Conservation (phyloP, 2,113 vertebrate genomes). For the Leptosomus discolor region DNA sequence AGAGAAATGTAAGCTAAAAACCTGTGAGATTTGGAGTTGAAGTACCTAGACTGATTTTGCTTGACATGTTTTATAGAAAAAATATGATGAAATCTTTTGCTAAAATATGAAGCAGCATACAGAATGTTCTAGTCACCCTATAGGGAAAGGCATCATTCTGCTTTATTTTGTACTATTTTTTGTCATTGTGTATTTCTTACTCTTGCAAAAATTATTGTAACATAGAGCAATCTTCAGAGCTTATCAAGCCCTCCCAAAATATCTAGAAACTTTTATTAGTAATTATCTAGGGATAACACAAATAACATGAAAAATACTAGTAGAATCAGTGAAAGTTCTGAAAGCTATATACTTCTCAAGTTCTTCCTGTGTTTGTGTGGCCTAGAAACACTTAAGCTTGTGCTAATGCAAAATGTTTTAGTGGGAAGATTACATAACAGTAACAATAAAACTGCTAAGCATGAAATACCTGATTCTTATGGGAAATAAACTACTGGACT, state of each 20-base stretch:
- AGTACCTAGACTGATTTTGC: neutral
- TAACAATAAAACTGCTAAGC: neutral
- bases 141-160: neutral
- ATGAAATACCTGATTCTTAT: neutral
- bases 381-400: neutral
- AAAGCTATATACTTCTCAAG: neutral
- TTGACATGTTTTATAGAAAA: neutral
- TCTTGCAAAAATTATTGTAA: neutral
- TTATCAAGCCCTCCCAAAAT: neutral
- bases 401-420: neutral
- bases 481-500: neutral
- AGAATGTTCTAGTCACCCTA: neutral
- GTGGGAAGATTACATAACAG: neutral
- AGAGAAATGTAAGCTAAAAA: neutral
- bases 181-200: neutral
- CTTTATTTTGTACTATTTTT: neutral
- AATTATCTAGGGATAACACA: neutral
- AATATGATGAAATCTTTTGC: neutral
- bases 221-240: neutral
- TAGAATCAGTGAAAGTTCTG: neutral
- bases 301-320: neutral
- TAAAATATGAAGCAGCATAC: neutral
- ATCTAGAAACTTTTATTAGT: neutral
- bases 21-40: neutral
- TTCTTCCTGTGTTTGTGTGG: neutral